Conservation (phyloP, 1,140 invertebrate genomes). For the Caenorhabditis elegans region WBcel235 BX284602.5:34001-34500, state of each 20-base stretch:
- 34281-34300: neutral
- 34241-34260: neutral
- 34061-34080: neutral
- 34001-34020: neutral
- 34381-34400: neutral
- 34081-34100: neutral
- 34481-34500: conserved; percentile 41
- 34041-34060: neutral
- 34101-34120: neutral
- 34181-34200: neutral
- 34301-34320: neutral
- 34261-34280: neutral
- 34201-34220: neutral
- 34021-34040: neutral
- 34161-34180: neutral
- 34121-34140: neutral
- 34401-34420: neutral
- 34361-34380: conserved; percentile 29
- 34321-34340: neutral
- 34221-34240: neutral
- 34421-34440: conserved; percentile 35
- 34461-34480: conserved; percentile 36
- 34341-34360: conserved; percentile 31
- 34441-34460: conserved; percentile 35
- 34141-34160: neutral